These are phyloP conservation scores for Cacajao melanocephalus DNA, from an alignment of 2,797 vertebrate genomes.

Conservation along the genomic window DNA sequence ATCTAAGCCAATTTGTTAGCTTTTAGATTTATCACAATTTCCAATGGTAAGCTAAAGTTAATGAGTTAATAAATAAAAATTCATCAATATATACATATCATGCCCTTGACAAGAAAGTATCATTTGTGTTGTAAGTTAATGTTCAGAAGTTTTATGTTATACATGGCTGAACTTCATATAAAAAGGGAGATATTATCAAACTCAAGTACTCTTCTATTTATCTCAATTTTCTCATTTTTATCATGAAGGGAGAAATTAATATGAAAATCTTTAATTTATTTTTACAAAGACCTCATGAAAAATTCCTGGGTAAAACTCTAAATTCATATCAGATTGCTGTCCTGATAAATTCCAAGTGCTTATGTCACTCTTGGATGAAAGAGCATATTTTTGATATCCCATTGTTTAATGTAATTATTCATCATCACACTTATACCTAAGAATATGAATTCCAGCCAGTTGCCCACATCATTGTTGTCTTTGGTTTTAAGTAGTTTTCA, in stretches of 20 bases:
- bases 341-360: background rate
- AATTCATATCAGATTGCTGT: background rate
- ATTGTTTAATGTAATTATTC: background rate
- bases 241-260: background rate
- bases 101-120: background rate
- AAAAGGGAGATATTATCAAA: background rate
- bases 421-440: background rate
- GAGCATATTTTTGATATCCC: background rate
- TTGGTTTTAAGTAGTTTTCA: background rate
- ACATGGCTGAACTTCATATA: background rate
- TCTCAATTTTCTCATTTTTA: background rate
- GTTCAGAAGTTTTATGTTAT: background rate
- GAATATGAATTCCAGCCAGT: background rate
- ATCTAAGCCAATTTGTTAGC: background rate
- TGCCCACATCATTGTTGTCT: background rate
- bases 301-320: background rate
- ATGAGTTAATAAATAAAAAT: background rate
- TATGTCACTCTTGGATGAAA: background rate
- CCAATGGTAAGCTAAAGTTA: background rate
- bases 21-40: background rate
- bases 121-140: background rate
- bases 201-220: background rate
- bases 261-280: background rate
- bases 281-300: background rate
- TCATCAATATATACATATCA: background rate